Evolutionary conservation across 2,113 vertebrate genomes (phyloP).

Genomic region (Maccullochella peelii): DNA sequence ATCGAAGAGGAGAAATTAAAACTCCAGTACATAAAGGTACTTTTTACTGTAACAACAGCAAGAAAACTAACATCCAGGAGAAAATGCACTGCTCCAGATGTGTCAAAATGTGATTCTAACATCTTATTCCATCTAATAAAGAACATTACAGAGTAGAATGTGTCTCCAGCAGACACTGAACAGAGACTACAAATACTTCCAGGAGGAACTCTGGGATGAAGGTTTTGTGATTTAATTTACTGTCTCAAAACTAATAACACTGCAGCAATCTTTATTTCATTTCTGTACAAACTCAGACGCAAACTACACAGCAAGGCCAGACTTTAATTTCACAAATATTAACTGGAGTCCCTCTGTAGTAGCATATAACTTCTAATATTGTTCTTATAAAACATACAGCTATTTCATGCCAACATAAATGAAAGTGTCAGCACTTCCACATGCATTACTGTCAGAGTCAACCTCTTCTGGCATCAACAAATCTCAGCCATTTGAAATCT

Average conservation of each 20-base stretch:
- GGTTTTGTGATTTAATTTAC: background rate
- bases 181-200: background rate
- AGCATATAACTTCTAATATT: background rate
- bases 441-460: background rate
- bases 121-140: background rate
- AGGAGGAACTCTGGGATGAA: background rate
- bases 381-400: background rate
- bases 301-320: background rate
- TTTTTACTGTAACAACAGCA: background rate
- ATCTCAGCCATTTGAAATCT: background rate
- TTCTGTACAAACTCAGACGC: slow-evolving; percentile 10
- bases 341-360: background rate
- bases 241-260: background rate
- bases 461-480: background rate
- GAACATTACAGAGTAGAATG: background rate
- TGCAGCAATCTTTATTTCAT: background rate
- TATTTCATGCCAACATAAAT: background rate
- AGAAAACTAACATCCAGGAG: background rate
- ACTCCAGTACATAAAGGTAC: slow-evolving; percentile 95
- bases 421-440: background rate
- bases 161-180: background rate
- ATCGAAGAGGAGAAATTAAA: slow-evolving; percentile 96
- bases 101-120: background rate
- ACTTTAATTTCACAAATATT: background rate
- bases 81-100: background rate